phyloP scores from a whole-genome alignment of 2,113 vertebrate genomes.

The Noturus placidus region DNA sequence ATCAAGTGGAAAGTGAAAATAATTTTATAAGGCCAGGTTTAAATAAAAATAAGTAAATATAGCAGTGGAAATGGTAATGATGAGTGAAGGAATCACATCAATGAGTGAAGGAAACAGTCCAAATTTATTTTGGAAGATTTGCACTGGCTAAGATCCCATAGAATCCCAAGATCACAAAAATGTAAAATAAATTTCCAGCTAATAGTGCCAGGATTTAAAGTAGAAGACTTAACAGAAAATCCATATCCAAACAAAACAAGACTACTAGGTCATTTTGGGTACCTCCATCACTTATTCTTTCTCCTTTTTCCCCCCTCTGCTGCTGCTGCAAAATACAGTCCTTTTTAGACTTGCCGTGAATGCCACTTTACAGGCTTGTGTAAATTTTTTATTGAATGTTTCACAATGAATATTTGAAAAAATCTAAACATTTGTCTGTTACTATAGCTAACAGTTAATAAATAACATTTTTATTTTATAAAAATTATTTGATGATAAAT shows the following conservation, averaged over 20 bases:
- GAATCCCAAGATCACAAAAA: neutral
- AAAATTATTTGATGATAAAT: too few species aligned
- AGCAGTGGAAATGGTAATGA: neutral
- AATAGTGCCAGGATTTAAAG: neutral
- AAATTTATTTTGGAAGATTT: neutral
- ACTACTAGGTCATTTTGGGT: neutral
- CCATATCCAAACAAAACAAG: neutral
- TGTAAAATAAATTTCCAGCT: neutral
- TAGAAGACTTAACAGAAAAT: neutral
- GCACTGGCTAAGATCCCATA: neutral
- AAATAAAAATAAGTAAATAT: neutral
- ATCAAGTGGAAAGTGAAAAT: neutral
- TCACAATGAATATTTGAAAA: too few species aligned
- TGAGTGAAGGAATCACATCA: neutral
- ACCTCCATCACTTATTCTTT: neutral
- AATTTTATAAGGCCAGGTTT: neutral
- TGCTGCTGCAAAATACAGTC: neutral
- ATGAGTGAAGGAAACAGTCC: neutral
- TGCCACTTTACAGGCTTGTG: too few species aligned
- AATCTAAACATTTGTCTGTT: too few species aligned
- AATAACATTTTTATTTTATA: too few species aligned
- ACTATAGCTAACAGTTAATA: too few species aligned
- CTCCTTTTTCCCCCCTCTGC: neutral
- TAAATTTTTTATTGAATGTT: too few species aligned
- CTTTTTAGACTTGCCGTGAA: neutral